Evolutionary conservation across 1,140 invertebrate genomes (phyloP).

Genomic region (Helicoverpa armigera): DNA sequence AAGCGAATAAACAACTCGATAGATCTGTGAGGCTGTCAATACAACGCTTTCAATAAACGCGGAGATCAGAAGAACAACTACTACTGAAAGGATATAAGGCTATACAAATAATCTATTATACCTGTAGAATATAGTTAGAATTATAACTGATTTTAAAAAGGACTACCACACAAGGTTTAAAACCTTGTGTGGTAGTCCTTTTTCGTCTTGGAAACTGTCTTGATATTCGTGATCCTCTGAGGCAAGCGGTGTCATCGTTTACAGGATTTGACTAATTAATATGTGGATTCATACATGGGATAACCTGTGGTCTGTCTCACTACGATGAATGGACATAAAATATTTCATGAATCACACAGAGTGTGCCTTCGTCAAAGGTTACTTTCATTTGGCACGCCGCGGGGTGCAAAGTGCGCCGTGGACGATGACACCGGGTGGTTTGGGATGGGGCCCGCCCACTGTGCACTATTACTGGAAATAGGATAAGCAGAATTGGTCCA

Average conservation of each 20-base stretch:
- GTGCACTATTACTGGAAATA: conserved; percentile 31
- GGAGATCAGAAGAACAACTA: background rate
- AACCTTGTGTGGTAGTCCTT: too few species aligned
- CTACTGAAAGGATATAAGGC: background rate
- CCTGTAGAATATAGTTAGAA: too few species aligned
- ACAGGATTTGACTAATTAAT: too few species aligned
- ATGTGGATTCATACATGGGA: too few species aligned
- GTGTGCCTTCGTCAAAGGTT: background rate
- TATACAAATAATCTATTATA: background rate
- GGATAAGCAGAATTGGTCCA: conserved; percentile 33
- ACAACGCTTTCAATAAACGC: background rate
- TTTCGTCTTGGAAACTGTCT: too few species aligned
- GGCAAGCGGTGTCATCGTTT: too few species aligned
- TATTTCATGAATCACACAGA: background rate
- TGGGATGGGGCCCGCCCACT: conserved; percentile 5
- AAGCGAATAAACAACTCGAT: conserved; percentile 41
- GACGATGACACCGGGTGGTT: conserved; percentile 33
- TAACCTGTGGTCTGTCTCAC: too few species aligned
- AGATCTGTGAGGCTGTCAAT: conserved; percentile 36
- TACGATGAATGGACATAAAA: too few species aligned
- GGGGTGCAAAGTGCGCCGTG: conserved; percentile 24
- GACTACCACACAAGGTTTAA: too few species aligned
- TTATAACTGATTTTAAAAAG: too few species aligned
- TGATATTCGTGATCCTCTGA: too few species aligned
- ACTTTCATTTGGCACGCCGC: conserved; percentile 6